phyloP scores from a whole-genome alignment of 2,113 vertebrate species.

The Synodontis membranacea region DNA sequence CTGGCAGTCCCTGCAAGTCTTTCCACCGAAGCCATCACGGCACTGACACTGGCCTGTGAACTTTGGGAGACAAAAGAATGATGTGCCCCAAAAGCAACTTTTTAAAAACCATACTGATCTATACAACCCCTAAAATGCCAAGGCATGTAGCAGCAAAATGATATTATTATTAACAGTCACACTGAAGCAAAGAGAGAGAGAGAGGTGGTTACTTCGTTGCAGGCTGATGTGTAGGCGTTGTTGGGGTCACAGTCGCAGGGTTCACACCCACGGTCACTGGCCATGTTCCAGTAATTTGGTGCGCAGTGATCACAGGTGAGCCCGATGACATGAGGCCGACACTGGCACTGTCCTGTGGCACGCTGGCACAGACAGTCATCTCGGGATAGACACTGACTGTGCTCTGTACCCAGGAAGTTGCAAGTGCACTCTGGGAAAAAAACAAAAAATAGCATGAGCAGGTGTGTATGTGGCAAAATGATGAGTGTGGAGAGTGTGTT shows the following conservation, averaged over 20 bases:
- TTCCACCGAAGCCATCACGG: slow-evolving; percentile 88
- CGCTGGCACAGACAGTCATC: slow-evolving; percentile 85
- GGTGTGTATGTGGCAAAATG: background rate
- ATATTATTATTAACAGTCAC: background rate
- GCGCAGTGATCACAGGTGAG: slow-evolving; percentile 88
- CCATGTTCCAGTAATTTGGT: slow-evolving; percentile 91
- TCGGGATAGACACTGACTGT: slow-evolving; percentile 77
- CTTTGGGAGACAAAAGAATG: slow-evolving; percentile 63
- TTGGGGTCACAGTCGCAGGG: slow-evolving; percentile 84
- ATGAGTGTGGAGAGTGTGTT: background rate
- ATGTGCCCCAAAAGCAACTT: background rate
- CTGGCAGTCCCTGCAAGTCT: slow-evolving; percentile 86
- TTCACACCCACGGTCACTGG: slow-evolving; percentile 82
- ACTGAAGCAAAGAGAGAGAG: background rate
- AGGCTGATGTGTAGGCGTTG: slow-evolving; percentile 79
- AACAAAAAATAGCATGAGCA: background rate
- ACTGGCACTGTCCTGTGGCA: slow-evolving; percentile 86
- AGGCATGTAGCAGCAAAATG: background rate
- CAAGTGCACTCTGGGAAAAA: slow-evolving; percentile 84
- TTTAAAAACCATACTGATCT: background rate
- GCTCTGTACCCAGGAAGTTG: slow-evolving; percentile 83
- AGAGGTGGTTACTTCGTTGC: slow-evolving; percentile 82
- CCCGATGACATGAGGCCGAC: slow-evolving; percentile 84
- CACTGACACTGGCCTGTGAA: slow-evolving; percentile 94
- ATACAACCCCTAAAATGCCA: background rate